Evolutionary conservation across 2,888 invertebrate species (phyloP).

Genomic region (Boloria euphrosyne): DNA sequence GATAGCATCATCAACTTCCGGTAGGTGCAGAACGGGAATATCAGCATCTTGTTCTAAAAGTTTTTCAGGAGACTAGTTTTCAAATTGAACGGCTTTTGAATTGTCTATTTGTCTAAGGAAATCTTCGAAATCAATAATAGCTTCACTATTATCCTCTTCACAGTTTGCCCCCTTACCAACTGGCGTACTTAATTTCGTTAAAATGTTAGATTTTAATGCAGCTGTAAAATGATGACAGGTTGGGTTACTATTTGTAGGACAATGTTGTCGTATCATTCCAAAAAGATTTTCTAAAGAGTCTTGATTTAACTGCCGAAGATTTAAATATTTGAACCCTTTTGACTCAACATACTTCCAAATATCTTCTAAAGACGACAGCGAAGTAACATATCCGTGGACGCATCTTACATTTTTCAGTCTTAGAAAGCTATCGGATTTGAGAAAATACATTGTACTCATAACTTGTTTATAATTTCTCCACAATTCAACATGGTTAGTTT

Average conservation of each 20-base stretch:
- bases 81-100: not conserved
- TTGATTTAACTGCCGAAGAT: constrained; percentile 34
- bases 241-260: constrained; percentile 30
- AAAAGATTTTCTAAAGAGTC: constrained; percentile 30
- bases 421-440: constrained; percentile 3
- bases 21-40: not conserved
- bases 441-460: not conserved
- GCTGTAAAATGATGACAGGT: constrained; percentile 23
- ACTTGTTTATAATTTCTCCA: constrained; percentile 1
- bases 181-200: constrained; percentile 16
- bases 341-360: constrained; percentile 3
- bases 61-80: not conserved
- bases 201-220: constrained; percentile 18
- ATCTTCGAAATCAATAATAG: not conserved
- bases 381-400: constrained; percentile 9
- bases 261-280: constrained; percentile 33
- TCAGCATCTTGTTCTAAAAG: not conserved
- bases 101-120: not conserved
- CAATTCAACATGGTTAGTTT: not conserved
- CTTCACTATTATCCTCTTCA: not conserved
- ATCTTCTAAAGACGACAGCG: constrained; percentile 3
- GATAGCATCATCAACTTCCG: not conserved
- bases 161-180: constrained; percentile 9
- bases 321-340: constrained; percentile 27
- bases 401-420: constrained; percentile 16